Percentiles rank a stretch among this genome's conserved stretches.
Evolutionary conservation across 1,140 invertebrate genomes (phyloP).

Genomic region (Panagrolaimus sp.): DNA sequence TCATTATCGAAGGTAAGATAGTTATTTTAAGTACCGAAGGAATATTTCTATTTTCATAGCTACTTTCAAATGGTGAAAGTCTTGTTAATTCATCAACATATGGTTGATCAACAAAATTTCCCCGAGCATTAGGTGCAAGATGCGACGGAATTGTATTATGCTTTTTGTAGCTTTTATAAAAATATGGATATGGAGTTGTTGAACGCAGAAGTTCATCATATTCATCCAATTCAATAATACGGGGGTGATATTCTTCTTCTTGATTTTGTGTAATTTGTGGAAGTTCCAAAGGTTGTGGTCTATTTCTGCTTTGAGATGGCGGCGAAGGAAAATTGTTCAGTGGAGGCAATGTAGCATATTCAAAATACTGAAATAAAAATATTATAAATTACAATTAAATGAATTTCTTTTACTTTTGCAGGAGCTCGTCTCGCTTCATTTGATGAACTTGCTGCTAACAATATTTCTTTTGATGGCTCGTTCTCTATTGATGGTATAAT

Average conservation of each 20-base stretch:
- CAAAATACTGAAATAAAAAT: not conserved
- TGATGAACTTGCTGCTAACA: not conserved
- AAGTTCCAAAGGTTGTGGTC: not conserved
- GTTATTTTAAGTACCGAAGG: not conserved
- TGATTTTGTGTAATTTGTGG: not conserved
- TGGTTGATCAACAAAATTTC: not conserved
- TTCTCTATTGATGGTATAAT: not conserved
- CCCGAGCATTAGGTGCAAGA: not conserved
- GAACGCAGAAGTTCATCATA: not conserved
- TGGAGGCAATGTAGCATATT: not conserved
- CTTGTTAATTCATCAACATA: slow-evolving; percentile 6
- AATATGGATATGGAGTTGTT: not conserved
- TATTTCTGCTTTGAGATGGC: not conserved
- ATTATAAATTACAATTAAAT: not conserved
- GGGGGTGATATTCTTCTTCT: not conserved
- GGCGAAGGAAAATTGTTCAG: slow-evolving; percentile 5
- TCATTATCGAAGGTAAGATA: too few relatives aligned
- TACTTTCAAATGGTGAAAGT: slow-evolving; percentile 6
- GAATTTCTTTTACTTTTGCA: not conserved
- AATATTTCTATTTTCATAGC: not conserved
- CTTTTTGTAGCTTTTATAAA: not conserved
- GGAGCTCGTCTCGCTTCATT: not conserved
- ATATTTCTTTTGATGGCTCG: not conserved
- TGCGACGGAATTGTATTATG: not conserved
- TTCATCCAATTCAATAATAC: not conserved